These are phyloP conservation scores for Gallirallus australis DNA, from an alignment of 2,797 vertebrate species.

Conservation along the genomic window DNA sequence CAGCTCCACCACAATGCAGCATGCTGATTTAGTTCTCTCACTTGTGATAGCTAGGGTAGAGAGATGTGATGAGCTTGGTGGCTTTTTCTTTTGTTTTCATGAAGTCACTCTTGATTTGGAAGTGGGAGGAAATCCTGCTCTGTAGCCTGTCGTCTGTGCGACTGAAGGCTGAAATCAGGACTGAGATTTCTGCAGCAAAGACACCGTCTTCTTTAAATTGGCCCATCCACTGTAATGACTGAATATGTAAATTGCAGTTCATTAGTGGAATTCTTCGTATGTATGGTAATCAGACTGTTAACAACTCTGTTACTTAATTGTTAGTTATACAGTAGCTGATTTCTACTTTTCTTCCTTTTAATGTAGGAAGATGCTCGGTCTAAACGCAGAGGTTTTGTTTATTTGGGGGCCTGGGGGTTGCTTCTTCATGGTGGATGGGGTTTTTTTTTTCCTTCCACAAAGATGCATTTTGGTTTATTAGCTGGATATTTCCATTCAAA, in stretches of 20 bases:
- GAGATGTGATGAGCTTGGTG: background rate
- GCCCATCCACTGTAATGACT: slow-evolving; percentile 74
- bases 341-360: slow-evolving; percentile 49
- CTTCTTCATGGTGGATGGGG: no score
- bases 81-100: background rate
- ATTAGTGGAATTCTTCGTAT: slow-evolving; percentile 79
- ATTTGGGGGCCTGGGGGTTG: background rate
- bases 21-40: slow-evolving; percentile 21
- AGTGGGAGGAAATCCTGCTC: background rate
- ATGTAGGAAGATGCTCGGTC: slow-evolving; percentile 3
- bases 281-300: slow-evolving; percentile 82
- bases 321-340: slow-evolving; percentile 70
- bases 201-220: slow-evolving; percentile 64
- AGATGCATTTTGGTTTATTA: background rate
- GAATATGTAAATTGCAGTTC: slow-evolving; percentile 82
- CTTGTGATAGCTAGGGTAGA: background rate
- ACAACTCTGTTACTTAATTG: slow-evolving; percentile 79
- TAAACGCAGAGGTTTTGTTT: background rate
- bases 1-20: slow-evolving; percentile 20
- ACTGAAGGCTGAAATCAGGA: slow-evolving; percentile 16
- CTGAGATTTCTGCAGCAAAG: slow-evolving; percentile 39
- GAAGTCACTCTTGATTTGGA: slow-evolving; percentile 14
- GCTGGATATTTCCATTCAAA: background rate
- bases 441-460: background rate
- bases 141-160: background rate